Conservation (phyloP, 2,797 vertebrate species). For the Eupleurogrammus muticus region DNA sequence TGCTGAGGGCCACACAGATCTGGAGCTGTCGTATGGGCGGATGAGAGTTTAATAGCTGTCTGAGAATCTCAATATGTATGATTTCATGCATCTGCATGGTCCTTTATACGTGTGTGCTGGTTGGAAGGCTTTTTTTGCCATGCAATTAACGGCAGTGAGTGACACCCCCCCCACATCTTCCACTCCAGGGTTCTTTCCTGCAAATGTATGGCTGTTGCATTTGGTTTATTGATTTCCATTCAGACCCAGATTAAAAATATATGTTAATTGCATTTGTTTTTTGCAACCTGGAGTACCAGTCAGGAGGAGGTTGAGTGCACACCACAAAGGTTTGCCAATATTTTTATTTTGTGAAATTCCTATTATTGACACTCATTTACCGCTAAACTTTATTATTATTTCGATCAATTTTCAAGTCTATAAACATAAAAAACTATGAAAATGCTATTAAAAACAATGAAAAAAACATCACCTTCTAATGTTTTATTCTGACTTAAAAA, state of each 20-base stretch:
- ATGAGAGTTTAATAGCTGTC: constrained; percentile 46
- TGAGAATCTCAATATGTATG: constrained; percentile 11
- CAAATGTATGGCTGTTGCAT: constrained; percentile 43
- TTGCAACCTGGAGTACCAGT: background rate
- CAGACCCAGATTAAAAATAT: constrained; percentile 19
- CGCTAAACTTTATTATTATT: too few relatives aligned
- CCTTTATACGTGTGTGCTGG: constrained; percentile 13
- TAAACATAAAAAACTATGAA: background rate
- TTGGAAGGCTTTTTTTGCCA: constrained; percentile 36
- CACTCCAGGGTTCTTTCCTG: constrained; percentile 30
- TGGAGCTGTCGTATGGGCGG: constrained; percentile 33
- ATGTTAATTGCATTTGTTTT: constrained; percentile 24
- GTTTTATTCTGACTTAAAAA: background rate
- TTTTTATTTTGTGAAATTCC: background rate
- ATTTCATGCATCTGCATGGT: constrained; percentile 8
- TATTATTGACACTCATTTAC: too few relatives aligned
- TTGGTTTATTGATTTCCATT: constrained; percentile 41
- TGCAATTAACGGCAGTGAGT: constrained; percentile 17
- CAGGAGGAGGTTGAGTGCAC: background rate
- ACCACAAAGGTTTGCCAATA: background rate
- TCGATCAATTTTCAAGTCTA: background rate
- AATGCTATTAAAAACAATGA: too few relatives aligned
- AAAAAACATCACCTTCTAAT: background rate
- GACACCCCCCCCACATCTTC: background rate
- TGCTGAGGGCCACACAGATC: constrained; percentile 40